Evolutionary conservation across 2,113 vertebrate species (phyloP).

Genomic region (Crocuta crocuta): DNA sequence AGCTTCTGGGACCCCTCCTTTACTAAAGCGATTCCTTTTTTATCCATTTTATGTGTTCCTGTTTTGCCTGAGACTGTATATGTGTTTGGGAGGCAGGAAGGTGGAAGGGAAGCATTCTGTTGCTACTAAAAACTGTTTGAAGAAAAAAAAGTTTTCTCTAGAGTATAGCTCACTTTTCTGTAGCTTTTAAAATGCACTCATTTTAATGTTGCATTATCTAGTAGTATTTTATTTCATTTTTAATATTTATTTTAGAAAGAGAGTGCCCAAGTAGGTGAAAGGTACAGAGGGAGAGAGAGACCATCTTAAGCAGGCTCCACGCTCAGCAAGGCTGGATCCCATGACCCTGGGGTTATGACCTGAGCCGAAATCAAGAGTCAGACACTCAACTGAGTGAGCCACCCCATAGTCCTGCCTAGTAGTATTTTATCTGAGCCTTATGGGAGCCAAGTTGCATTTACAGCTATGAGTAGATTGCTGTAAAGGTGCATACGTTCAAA

Average conservation of each 20-base stretch:
- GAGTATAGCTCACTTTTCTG: background rate
- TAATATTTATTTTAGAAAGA: too few species aligned
- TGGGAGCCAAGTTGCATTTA: background rate
- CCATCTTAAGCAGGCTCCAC: too few species aligned
- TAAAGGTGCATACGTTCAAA: background rate
- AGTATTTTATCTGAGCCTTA: background rate
- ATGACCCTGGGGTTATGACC: too few species aligned
- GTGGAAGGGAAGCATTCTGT: background rate
- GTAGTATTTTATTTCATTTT: background rate
- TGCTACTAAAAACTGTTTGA: slow-evolving; percentile 15
- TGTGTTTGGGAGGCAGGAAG: background rate
- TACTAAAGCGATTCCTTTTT: background rate
- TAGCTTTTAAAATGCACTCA: background rate
- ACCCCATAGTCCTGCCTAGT: background rate
- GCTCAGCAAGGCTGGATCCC: too few species aligned
- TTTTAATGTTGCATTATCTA: background rate
- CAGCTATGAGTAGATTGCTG: background rate
- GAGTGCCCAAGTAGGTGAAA: too few species aligned
- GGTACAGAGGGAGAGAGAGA: too few species aligned
- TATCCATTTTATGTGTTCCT: background rate
- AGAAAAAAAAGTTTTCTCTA: background rate
- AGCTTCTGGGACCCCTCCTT: background rate
- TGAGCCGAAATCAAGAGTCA: too few species aligned
- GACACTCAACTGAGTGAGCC: too few species aligned
- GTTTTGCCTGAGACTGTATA: background rate